Evolutionary conservation across 92 coral and sea anemone species (phyloP), one percentile per base, ranked within the genome.

Genomic region (Bergia sp.): DNA sequence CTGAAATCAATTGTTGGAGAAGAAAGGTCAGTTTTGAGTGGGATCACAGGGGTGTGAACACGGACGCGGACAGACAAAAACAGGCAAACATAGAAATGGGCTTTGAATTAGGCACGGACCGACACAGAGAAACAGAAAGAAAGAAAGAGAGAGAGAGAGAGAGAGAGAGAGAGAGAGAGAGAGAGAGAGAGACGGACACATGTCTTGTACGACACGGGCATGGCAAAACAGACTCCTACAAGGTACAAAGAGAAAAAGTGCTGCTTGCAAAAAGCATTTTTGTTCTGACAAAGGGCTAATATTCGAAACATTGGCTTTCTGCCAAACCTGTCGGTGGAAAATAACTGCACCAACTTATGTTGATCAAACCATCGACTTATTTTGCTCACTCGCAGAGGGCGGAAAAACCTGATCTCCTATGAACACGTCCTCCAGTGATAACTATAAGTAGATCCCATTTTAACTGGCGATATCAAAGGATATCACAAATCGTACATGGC

Each of bases 1-100:
- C 99, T 97, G 73, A 36, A 66, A 23, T 44, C 6, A 77, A 40
- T 3, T 40, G 44, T 76, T 55, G 64, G 64, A 55, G 64, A 55
- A 55, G 10, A 1, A 3, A 10, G 7, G 13, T 2, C 64, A 2
- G 13, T 15, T 55, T 55, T 55, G 13, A 55, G 64, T 55, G 64
- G 11, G 13, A 7, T 55, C 18, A 2, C 13, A 55, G 64, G 13
- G 18, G 64, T 8, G 49, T 8, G 49, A 45, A 45, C 49, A 45
- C 49, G 7, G 49, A 45, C 49, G 49, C 49, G 49, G 49, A 45
- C 49, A 55, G 64, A 10, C 7, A 12, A 55, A 0, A 9, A 55
- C 16, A 55, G 16, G 13, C 64, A 55, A 55, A 7, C 64, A 55
- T 55, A 15, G 64, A 55, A 55, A 9, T 15, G 10, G 64, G 64